Evolutionary conservation across 2,797 vertebrate species (phyloP).

Genomic region (Gadopsis marmoratus): DNA sequence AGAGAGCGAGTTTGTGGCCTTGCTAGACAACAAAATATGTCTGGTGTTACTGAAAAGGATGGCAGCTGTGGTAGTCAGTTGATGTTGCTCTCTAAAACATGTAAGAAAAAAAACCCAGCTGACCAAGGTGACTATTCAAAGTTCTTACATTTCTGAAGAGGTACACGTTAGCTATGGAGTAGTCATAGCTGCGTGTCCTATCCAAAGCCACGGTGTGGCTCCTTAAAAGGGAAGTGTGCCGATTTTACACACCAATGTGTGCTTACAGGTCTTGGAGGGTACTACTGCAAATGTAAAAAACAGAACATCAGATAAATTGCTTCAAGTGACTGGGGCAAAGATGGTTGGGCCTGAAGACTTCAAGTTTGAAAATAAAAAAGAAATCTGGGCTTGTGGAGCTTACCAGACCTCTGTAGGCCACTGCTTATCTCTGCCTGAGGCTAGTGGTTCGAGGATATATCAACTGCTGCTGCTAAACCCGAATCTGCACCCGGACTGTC

Average conservation of each 20-base stretch:
- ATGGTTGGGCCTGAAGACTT: neutral
- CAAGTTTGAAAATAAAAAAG: neutral
- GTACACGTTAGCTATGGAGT: neutral
- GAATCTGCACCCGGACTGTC: neutral
- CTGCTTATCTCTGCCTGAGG: constrained; percentile 9
- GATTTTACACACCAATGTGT: neutral
- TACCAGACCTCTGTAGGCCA: neutral
- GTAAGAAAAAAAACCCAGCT: neutral
- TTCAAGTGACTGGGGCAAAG: neutral
- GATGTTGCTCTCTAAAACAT: neutral
- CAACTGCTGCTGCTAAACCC: neutral
- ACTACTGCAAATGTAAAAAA: neutral
- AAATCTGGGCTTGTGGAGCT: neutral
- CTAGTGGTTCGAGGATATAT: neutral
- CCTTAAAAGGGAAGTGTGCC: neutral
- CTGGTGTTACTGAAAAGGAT: neutral
- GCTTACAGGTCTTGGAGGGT: neutral
- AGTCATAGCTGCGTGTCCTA: neutral
- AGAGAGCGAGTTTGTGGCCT: too few relatives aligned
- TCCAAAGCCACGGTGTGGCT: neutral
- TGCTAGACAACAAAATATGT: too few relatives aligned
- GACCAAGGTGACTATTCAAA: neutral
- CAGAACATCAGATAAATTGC: neutral
- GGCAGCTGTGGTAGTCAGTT: neutral
- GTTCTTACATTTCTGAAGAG: neutral